Percentiles rank a stretch among this genome's conserved stretches.
phyloP scores from a whole-genome alignment of 2,888 invertebrate species.

The Pandemis heparana region DNA sequence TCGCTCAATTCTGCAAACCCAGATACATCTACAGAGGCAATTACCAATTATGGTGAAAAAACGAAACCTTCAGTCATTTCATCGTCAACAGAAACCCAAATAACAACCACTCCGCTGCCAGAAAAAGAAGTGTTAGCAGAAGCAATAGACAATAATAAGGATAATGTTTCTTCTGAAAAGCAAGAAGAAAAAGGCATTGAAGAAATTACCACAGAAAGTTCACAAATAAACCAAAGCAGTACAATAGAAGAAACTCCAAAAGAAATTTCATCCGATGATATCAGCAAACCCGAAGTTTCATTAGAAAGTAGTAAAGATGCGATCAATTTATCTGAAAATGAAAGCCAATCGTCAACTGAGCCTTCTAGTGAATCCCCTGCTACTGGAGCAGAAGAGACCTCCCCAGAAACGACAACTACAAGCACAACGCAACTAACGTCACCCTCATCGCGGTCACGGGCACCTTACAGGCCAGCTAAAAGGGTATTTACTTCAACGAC shows the following conservation, averaged over 20 bases:
- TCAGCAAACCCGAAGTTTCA: conserved; percentile 55
- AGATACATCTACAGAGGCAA: conserved; percentile 57
- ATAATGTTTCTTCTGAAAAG: conserved; percentile 20
- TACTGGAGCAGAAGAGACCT: conserved; percentile 50
- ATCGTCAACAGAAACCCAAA: conserved; percentile 45
- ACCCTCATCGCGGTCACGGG: conserved; percentile 64
- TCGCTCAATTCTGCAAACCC: conserved; percentile 58
- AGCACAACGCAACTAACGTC: conserved; percentile 60
- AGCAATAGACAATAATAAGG: conserved; percentile 40
- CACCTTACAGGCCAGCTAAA: conserved; percentile 76
- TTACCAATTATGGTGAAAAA: conserved; percentile 76
- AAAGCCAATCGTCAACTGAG: conserved; percentile 31
- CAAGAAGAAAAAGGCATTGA: conserved; percentile 25
- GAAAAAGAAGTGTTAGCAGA: conserved; percentile 48
- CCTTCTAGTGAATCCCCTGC: conserved; percentile 47
- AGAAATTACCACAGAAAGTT: conserved; percentile 36
- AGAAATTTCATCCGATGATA: conserved; percentile 8
- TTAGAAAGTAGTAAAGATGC: conserved; percentile 59
- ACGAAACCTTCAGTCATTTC: conserved; percentile 53
- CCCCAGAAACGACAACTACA: conserved; percentile 64
- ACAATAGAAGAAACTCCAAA: conserved; percentile 28
- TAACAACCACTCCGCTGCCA: conserved; percentile 50
- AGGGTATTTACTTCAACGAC: conserved; percentile 75
- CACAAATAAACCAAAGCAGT: conserved; percentile 3
- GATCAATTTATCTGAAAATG: conserved; percentile 60